Conservation (phyloP, 2,888 invertebrate genomes). For the Mylabris sibirica region DNA sequence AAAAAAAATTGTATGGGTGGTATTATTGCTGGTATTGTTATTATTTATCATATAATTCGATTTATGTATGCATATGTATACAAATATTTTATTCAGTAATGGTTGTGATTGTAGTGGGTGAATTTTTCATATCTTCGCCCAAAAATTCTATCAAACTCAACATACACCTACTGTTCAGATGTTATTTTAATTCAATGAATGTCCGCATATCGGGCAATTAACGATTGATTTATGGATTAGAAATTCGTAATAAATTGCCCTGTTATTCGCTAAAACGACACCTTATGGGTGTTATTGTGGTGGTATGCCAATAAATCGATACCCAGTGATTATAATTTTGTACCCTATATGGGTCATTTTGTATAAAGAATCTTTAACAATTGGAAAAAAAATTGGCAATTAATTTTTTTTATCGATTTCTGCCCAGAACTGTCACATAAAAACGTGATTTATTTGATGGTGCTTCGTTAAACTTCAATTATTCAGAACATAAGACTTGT, state of each 20-base stretch:
- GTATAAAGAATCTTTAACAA: background rate
- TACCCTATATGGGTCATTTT: background rate
- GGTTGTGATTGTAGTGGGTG: background rate
- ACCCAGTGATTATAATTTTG: background rate
- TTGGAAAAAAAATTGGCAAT: constrained; percentile 1
- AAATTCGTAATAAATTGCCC: background rate
- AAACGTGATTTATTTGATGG: constrained; percentile 26
- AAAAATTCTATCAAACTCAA: background rate
- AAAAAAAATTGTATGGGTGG: constrained; percentile 10
- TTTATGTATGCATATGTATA: background rate
- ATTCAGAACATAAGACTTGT: background rate
- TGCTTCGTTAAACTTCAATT: constrained; percentile 8
- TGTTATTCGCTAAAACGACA: background rate
- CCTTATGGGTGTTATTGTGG: background rate
- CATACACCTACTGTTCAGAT: background rate
- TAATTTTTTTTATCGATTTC: constrained; percentile 20
- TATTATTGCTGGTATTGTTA: background rate
- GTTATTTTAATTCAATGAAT: background rate
- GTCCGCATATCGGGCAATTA: background rate
- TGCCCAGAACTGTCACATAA: constrained; percentile 25
- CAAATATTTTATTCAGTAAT: background rate
- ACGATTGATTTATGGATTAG: background rate
- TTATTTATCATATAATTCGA: background rate
- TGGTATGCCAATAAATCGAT: background rate
- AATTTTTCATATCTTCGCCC: background rate